A percentile compares a stretch with the other conserved stretches of the same genome.
phyloP scores from a whole-genome alignment of 1,140 invertebrate genomes.

The Brachionus angularis region DNA sequence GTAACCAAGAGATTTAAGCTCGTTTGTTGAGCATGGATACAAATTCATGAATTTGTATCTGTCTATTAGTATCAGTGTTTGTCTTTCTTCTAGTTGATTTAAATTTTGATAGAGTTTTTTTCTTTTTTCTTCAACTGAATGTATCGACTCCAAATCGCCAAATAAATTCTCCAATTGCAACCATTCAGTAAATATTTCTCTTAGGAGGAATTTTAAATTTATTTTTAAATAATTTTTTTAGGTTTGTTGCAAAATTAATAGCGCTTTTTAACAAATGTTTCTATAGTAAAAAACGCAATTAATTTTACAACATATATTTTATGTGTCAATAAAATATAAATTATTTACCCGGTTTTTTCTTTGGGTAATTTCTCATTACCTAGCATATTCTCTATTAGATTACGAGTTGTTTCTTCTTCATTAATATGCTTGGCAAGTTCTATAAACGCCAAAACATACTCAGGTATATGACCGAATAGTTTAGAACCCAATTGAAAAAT shows the following conservation, averaged over 20 bases:
- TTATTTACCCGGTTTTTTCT: conserved; percentile 37
- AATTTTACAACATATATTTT: no score
- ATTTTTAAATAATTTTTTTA: no score
- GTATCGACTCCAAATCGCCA: conserved; percentile 91
- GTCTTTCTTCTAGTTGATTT: conserved; percentile 92
- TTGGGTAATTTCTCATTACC: no score
- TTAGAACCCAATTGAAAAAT: conserved; percentile 98
- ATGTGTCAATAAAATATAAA: conserved; percentile 27
- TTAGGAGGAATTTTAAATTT: no score
- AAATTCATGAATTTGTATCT: conserved; percentile 89
- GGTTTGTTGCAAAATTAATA: no score
- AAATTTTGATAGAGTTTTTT: conserved; percentile 65
- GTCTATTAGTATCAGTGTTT: conserved; percentile 89
- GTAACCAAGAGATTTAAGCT: conserved; percentile 70
- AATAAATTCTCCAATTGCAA: conserved; percentile 97
- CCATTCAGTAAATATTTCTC: conserved; percentile 96
- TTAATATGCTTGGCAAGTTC: conserved; percentile 97
- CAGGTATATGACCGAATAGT: conserved; percentile 86
- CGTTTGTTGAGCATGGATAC: conserved; percentile 79
- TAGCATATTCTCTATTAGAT: no score
- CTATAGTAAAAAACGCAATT: no score
- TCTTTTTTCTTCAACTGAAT: conserved; percentile 91
- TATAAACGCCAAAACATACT: conserved; percentile 91
- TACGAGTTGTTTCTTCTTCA: no score
- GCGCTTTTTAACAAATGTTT: no score